Evolutionary conservation across 1,140 invertebrate genomes (phyloP).

Genomic region (Hyles euphorbiae): DNA sequence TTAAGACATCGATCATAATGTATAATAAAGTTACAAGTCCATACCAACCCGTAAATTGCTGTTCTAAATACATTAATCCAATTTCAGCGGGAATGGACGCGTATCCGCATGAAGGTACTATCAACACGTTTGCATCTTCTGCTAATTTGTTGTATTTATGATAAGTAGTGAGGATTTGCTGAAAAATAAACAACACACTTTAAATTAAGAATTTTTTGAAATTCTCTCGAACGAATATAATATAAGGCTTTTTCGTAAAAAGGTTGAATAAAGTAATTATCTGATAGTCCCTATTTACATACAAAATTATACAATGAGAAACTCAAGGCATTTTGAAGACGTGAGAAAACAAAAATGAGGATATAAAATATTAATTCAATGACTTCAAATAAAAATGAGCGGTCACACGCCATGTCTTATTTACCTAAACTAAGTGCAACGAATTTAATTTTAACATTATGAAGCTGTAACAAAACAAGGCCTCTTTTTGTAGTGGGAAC

Average conservation of each 20-base stretch:
- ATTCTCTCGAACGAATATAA: not conserved
- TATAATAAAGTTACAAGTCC: too few species aligned
- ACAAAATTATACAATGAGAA: not conserved
- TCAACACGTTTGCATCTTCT: slow-evolving; percentile 84
- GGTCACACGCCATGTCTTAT: too few species aligned
- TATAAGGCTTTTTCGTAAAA: not conserved
- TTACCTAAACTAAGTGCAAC: too few species aligned
- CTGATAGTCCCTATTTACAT: not conserved
- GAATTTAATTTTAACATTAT: too few species aligned
- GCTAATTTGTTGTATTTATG: slow-evolving; percentile 86
- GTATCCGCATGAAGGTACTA: slow-evolving; percentile 93
- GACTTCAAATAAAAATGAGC: too few species aligned
- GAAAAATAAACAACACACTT: slow-evolving; percentile 25
- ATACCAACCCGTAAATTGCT: slow-evolving; percentile 80
- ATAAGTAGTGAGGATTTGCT: slow-evolving; percentile 92
- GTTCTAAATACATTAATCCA: slow-evolving; percentile 83
- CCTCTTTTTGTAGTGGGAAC: too few species aligned
- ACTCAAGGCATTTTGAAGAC: too few species aligned
- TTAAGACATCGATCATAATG: too few species aligned
- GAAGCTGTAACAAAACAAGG: too few species aligned
- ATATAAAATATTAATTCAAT: too few species aligned
- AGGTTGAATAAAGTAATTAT: not conserved
- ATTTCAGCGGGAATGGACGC: slow-evolving; percentile 90
- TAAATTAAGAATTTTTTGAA: not conserved
- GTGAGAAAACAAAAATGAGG: too few species aligned